Evolutionary conservation across 2,888 invertebrate species (phyloP), one percentile per base, ranked within the genome.

Genomic region (Volucella zonaria): DNA sequence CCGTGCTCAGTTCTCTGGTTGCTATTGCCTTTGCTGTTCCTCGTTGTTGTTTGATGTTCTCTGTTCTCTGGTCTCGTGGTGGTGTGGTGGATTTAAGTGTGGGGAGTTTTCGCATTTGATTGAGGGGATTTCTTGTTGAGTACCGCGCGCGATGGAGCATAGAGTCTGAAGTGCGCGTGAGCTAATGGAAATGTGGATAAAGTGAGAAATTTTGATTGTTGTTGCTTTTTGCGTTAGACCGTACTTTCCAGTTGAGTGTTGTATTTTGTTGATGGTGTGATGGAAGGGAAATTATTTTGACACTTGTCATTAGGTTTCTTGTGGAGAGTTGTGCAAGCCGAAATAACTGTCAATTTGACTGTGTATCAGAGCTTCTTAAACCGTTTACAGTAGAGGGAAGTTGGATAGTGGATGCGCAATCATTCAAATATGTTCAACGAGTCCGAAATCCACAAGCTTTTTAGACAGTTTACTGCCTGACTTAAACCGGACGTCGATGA

Each of bases 1-100:
- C 58, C 18, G 73, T 76, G 51, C 68, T 76, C 64, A 43, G 67
- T 73, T 81, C 80, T 79, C 73, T 61, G 68, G 43, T 59, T 31
- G 31, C 38, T 15, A 54, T 73, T 76, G 18, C 76, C 58, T 38
- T 68, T 64, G 71, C 64, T 49, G 67, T 68, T 76, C 6, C 31
- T 31, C 43, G 67, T 68, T 76, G 31, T 6, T 31, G 31, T 31
- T 31, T 31, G 31, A 45, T 15, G 62, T 73, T 76, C 38, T 81
- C 58, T 38, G 73, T 76, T 56, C 68, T 81, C 58, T 38, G 73
- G 73, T 56, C 68, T 79, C 73, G 61, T 78, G 43, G 66, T 31
- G 31, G 31, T 31, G 31, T 31, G 66, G 61, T 42, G 47, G n/a
- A 62, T 47, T 62, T 59, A 31, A 1, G n/a, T 3, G 15, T 38